phyloP scores from a whole-genome alignment of 1,140 invertebrate genomes.

The Aphelinus certus region DNA sequence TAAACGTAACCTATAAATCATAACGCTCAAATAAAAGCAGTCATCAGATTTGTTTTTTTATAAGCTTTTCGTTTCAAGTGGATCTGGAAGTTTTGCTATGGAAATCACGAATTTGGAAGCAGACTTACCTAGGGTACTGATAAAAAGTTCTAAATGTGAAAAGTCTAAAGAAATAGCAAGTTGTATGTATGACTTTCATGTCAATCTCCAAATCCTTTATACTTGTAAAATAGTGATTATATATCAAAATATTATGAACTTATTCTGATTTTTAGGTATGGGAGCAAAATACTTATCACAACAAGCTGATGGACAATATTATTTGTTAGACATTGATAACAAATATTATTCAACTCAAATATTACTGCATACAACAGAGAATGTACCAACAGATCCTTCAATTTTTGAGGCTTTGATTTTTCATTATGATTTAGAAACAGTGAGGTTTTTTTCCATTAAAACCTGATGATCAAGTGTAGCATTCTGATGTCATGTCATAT shows the following conservation, averaged over 20 bases:
- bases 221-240: slow-evolving; percentile 7
- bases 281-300: slow-evolving; percentile 55
- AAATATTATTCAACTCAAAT: slow-evolving; percentile 76
- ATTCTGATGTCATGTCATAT: not conserved
- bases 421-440: slow-evolving; percentile 68
- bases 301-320: slow-evolving; percentile 62
- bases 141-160: slow-evolving; percentile 50
- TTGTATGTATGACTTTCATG: slow-evolving; percentile 50
- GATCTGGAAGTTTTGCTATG: not conserved
- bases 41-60: too few relatives aligned
- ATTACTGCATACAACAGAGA: slow-evolving; percentile 65
- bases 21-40: too few relatives aligned
- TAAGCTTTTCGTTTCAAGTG: too few relatives aligned
- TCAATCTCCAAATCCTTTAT: not conserved
- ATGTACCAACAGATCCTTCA: slow-evolving; percentile 61
- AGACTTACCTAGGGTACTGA: slow-evolving; percentile 56
- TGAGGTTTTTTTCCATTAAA: slow-evolving; percentile 47
- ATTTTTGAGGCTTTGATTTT: slow-evolving; percentile 71
- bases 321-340: slow-evolving; percentile 72
- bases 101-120: slow-evolving; percentile 37
- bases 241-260: slow-evolving; percentile 6
- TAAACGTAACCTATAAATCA: too few relatives aligned
- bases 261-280: slow-evolving; percentile 60
- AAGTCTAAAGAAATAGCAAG: slow-evolving; percentile 57
- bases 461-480: not conserved